Evolutionary conservation across 2,888 invertebrate species (phyloP).

Genomic region (Cinara cedri): DNA sequence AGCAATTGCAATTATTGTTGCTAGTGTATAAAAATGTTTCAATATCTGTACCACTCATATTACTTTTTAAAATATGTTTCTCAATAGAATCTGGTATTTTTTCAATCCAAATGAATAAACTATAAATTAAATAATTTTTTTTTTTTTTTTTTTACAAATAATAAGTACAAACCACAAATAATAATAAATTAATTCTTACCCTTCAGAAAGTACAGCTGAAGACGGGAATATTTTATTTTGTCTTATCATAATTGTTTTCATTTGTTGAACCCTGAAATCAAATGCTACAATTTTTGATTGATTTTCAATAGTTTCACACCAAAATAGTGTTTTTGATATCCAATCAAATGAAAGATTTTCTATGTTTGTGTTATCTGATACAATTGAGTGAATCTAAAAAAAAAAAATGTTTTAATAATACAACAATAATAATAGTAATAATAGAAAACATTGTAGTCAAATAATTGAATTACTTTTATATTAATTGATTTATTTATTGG

Average conservation of each 20-base stretch:
- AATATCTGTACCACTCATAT: slow-evolving; percentile 68
- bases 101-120: slow-evolving; percentile 80
- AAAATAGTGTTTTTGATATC: slow-evolving; percentile 83
- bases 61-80: slow-evolving; percentile 69
- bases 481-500: slow-evolving; percentile 59
- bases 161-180: neutral
- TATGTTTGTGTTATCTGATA: slow-evolving; percentile 9
- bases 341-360: slow-evolving; percentile 75
- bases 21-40: slow-evolving; percentile 67
- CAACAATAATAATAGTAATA: neutral
- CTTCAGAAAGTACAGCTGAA: slow-evolving; percentile 59
- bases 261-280: slow-evolving; percentile 67
- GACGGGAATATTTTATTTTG: slow-evolving; percentile 58
- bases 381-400: slow-evolving; percentile 33
- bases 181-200: slow-evolving; percentile 56
- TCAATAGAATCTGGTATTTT: slow-evolving; percentile 68
- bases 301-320: slow-evolving; percentile 70
- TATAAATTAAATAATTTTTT: slow-evolving; percentile 60
- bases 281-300: slow-evolving; percentile 70
- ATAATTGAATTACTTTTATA: slow-evolving; percentile 60
- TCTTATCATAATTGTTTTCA: slow-evolving; percentile 58
- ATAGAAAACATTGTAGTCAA: no score
- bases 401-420: neutral
- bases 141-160: neutral
- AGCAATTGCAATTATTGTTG: slow-evolving; percentile 55